phyloP scores from a whole-genome alignment of 2,113 vertebrate genomes.

The Micronisus gabar region DNA sequence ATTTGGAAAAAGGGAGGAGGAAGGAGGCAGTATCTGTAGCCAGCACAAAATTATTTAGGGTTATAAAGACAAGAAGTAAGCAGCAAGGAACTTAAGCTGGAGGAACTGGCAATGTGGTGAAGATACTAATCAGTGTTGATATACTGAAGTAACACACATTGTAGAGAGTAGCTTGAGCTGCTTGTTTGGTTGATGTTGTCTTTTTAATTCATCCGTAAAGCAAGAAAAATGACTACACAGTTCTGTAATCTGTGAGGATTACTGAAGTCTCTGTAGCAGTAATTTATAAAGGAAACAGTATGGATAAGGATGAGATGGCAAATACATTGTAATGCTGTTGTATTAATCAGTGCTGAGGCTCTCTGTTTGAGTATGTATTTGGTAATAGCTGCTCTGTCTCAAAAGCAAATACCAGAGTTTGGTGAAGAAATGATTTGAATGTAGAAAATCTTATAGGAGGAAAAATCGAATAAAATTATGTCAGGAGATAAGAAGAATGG shows the following conservation, averaged over 20 bases:
- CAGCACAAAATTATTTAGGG: not conserved
- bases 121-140: not conserved
- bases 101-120: not conserved
- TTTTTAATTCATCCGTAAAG: not conserved
- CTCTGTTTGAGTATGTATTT: not conserved
- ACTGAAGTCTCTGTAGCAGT: not conserved
- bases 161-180: not conserved
- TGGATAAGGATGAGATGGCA: not conserved
- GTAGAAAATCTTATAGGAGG: not conserved
- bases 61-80: not conserved
- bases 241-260: not conserved
- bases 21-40: not conserved
- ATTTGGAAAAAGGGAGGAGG: not conserved
- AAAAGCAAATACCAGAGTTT: not conserved
- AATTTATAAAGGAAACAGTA: not conserved
- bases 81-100: not conserved
- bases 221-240: not conserved
- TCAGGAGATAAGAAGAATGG: not conserved
- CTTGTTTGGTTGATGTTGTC: not conserved
- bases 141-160: not conserved
- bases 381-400: not conserved
- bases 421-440: not conserved
- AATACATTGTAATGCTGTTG: not conserved
- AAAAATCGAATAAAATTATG: not conserved
- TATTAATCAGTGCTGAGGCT: not conserved